Base-by-base conservation (phyloP, 2,888 invertebrate genomes). In the Tupiocoris notatus region DNA sequence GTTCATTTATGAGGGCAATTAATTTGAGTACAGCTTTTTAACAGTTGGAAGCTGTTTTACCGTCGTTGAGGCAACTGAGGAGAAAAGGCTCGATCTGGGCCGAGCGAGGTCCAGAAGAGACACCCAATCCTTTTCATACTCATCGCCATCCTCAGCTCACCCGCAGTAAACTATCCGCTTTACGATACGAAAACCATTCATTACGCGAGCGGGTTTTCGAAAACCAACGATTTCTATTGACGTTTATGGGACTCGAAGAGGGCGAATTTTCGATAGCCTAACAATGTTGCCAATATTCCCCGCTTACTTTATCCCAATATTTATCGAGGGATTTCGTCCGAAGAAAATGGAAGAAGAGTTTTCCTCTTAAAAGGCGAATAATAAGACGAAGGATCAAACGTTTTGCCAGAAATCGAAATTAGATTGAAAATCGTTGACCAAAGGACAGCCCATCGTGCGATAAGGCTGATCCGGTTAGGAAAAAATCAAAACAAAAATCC, bases 11-110 rank as follows among this genome's bases (percentile, higher is more conserved):
- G 65, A 66, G 59, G 56, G 66, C 66, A 58, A 75, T 75, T 66
- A 65, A 75, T 75, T 75, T 75, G 65, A 66, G 61, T 65, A 63
- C 63, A 75, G 66, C 75, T 63, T 73, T 73, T 73, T 73, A 73
- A 73, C 62, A 73, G 73, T 73, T 73, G 62, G 73, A 59, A 62
- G 73, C 73, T 62, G 20, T 6, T 59, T 59, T n/a, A 9, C 59
- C 20, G 59, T 59, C 59, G 7, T 6, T 9, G 20, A 59, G 16
- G n/a, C 59, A 2, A n/a, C n/a, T n/a, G n/a, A n/a, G n/a, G n/a
- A n/a, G n/a, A n/a, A n/a, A n/a, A n/a, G n/a, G n/a, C n/a, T n/a
- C n/a, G n/a, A n/a, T n/a, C n/a, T n/a, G n/a, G n/a, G n/a, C n/a
- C n/a, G n/a, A n/a, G n/a, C n/a, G n/a, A n/a, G n/a, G n/a, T n/a